Conservation (phyloP, 23 tunicate species). For the Ciona savignyi region DNA sequence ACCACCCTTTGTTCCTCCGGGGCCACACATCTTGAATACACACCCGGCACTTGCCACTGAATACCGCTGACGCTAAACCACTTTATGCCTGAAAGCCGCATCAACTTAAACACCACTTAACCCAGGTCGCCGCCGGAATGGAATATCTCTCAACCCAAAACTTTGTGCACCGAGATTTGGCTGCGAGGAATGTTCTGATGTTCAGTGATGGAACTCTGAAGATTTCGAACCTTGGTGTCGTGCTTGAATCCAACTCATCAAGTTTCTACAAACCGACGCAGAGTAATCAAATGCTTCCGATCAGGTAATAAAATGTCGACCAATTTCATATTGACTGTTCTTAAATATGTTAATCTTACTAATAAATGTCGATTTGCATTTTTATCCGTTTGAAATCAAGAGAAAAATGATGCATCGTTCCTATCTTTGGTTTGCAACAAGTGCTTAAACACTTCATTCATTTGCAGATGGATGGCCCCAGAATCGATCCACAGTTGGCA, state of each 20-base stretch:
- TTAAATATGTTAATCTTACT: neutral
- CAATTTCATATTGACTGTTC: neutral
- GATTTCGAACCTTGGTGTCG: slow-evolving; percentile 61
- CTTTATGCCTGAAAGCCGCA: too few relatives aligned
- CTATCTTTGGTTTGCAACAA: too few relatives aligned
- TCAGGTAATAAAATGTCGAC: too few relatives aligned
- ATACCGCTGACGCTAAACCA: too few relatives aligned
- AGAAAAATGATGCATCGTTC: neutral
- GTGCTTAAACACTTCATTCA: too few relatives aligned
- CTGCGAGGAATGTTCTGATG: slow-evolving; percentile 69
- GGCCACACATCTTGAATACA: too few relatives aligned
- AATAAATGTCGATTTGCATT: slow-evolving; percentile 1
- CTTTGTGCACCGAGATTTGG: slow-evolving; percentile 68
- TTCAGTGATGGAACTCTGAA: slow-evolving; percentile 46
- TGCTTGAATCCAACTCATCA: slow-evolving; percentile 46
- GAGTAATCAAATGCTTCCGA: slow-evolving; percentile 63
- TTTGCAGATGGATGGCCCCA: slow-evolving; percentile 91
- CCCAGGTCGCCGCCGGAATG: slow-evolving; percentile 63
- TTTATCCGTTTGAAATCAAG: neutral
- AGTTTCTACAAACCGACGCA: slow-evolving; percentile 65
- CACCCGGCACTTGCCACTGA: too few relatives aligned
- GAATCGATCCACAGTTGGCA: slow-evolving; percentile 61
- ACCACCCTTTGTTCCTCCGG: too few relatives aligned
- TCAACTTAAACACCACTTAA: too few relatives aligned
- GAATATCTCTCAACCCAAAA: slow-evolving; percentile 57